Base-by-base conservation (phyloP, 2,797 vertebrate genomes). In the Paguma larvata region DNA sequence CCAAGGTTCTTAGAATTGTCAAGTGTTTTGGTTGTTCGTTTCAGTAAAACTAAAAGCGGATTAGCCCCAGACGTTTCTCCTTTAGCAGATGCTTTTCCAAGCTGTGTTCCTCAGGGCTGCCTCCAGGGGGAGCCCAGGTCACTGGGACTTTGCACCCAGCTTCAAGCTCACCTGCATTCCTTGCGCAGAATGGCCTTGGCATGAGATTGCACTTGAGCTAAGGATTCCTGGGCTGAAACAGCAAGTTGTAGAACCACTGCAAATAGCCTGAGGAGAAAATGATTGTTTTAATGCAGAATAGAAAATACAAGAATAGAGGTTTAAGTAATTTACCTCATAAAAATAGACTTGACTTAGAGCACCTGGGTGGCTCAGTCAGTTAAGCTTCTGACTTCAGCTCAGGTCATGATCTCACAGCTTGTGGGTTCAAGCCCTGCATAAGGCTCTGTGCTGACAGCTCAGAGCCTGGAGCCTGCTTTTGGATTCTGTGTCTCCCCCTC, bases 91-190 rank as follows among this genome's bases (percentile, higher is more conserved):
- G n/a, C 27, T 72, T 91, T 73, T 34, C 65, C n/a, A n/a, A 38
- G 53, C 70, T 72, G 48, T 78, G 46, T 65, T 77, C 34, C 19
- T 3, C 3, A 18, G 27, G 67, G 13, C 44, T 30, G 80, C 90
- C 90, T 80, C 89, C 79, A 92, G 95, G 87, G 62, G 91, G 92
- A 32, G 34, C 97, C 85, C 85, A 62, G 12, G 18, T 70, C 23
- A 32, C 79, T 0, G 13, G 46, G 11, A 2, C 73, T 51, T 46
- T 13, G 32, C 12, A 11, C 7, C 16, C 38, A 21, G 53, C 16
- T 27, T 70, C 59, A 27, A 34, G 70, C 41, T 18, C 15, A 3
- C 41, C 23, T 21, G 38, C 7, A 65, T 34, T 68, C 59, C 6
- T 21, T 30, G 27, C 5, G 21, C 34, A 9, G 1, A 30, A 44